phyloP scores from a whole-genome alignment of 2,888 invertebrate species.

The Hipparchia semele region DNA sequence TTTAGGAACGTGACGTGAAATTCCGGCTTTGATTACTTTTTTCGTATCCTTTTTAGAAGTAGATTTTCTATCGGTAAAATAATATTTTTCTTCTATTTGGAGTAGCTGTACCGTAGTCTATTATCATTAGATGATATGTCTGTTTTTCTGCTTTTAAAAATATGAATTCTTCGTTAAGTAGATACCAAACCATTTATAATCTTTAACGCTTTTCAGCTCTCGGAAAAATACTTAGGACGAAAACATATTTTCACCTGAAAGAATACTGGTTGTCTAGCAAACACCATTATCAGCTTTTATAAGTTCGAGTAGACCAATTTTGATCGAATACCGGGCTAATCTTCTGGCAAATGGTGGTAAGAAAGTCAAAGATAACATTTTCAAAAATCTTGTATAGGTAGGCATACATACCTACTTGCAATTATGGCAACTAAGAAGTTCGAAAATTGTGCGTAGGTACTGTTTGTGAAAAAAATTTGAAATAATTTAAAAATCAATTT shows the following conservation, averaged over 20 bases:
- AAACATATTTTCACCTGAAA: constrained; percentile 4
- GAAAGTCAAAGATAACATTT: too few relatives aligned
- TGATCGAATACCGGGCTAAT: too few relatives aligned
- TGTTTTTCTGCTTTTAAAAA: background rate
- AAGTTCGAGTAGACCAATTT: too few relatives aligned
- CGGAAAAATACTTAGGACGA: background rate
- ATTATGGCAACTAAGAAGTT: too few relatives aligned
- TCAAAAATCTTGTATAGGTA: too few relatives aligned
- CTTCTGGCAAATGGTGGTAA: too few relatives aligned
- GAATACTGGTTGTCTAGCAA: background rate
- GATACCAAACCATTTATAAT: background rate
- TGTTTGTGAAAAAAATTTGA: too few relatives aligned
- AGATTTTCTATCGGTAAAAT: background rate
- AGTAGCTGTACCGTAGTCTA: background rate
- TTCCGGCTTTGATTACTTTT: background rate
- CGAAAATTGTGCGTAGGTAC: too few relatives aligned
- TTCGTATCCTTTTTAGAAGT: constrained; percentile 4
- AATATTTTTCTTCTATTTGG: background rate
- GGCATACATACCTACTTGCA: too few relatives aligned
- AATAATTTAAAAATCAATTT: too few relatives aligned
- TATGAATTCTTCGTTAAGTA: background rate
- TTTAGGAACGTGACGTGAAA: constrained; percentile 11
- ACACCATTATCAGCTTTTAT: background rate
- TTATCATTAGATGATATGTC: constrained; percentile 4
- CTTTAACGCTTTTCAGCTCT: background rate